A percentile compares a stretch with the other conserved stretches of the same genome.
Evolutionary conservation across 2,797 vertebrate genomes (phyloP).

Genomic region (Momotus momota): DNA sequence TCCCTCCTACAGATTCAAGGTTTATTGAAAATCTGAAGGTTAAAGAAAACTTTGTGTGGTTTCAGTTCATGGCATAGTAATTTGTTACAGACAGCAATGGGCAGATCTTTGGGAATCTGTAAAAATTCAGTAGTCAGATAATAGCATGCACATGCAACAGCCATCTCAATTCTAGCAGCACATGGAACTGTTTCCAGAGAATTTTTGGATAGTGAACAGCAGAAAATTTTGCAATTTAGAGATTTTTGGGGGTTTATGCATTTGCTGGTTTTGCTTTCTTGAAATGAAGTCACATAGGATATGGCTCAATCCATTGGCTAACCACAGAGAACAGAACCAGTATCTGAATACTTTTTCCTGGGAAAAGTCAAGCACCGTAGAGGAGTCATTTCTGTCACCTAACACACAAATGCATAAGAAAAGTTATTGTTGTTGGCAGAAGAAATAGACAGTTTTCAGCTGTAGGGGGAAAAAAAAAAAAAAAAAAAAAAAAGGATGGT

Average conservation of each 20-base stretch:
- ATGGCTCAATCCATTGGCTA: background rate
- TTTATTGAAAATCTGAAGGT: background rate
- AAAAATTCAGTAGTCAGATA: background rate
- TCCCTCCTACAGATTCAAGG: background rate
- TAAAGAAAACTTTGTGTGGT: background rate
- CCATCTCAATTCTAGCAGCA: background rate
- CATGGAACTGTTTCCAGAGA: background rate
- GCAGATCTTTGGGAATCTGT: background rate
- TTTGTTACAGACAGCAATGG: background rate
- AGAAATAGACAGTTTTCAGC: background rate
- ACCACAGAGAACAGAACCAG: background rate
- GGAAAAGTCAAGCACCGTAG: background rate
- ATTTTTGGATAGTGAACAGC: background rate
- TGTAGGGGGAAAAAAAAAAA: background rate
- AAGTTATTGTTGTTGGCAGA: background rate
- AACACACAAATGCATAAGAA: background rate
- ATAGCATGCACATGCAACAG: background rate
- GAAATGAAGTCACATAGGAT: background rate
- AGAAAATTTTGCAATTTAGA: background rate
- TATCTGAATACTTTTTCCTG: background rate
- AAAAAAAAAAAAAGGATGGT: background rate
- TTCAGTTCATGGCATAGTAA: background rate
- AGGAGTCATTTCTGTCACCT: background rate
- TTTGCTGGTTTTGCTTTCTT: background rate
- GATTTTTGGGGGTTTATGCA: background rate